Conservation (phyloP, 1,140 invertebrate genomes). For the Drosophila teissieri region DNA sequence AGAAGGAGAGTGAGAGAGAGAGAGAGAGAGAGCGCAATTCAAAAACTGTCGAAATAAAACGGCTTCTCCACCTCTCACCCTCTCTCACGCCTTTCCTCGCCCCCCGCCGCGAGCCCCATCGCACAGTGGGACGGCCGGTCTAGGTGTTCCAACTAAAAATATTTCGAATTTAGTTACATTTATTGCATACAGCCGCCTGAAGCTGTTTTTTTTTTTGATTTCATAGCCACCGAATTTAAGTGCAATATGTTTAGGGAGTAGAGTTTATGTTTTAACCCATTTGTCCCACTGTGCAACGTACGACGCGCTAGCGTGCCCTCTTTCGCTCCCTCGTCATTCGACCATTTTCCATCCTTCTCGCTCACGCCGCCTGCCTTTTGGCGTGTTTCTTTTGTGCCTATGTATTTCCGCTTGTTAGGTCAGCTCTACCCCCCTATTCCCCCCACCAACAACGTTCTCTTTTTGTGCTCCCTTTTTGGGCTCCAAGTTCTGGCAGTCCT, state of each 20-base stretch:
- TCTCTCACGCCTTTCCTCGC: conserved; percentile 8
- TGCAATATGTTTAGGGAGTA: no score
- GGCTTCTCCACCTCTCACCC: conserved; percentile 46
- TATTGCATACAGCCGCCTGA: no score
- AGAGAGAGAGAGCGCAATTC: conserved; percentile 52
- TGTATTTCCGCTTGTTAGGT: conserved; percentile 54
- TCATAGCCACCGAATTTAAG: no score
- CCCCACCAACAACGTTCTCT: conserved; percentile 1
- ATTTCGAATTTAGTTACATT: background rate
- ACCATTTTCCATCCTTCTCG: conserved; percentile 14
- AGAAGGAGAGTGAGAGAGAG: background rate
- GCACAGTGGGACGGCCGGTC: background rate
- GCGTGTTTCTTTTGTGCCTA: conserved; percentile 52
- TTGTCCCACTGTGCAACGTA: conserved; percentile 22
- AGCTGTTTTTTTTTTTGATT: no score
- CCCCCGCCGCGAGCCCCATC: conserved; percentile 12
- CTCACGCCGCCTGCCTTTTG: conserved; percentile 24
- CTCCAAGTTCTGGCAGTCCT: conserved; percentile 52
- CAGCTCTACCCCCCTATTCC: conserved; percentile 26
- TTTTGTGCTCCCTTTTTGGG: conserved; percentile 32
- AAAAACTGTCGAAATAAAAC: conserved; percentile 82
- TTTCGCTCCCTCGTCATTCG: conserved; percentile 9
- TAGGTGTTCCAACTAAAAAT: background rate
- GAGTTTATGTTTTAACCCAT: background rate
- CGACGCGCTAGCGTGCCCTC: conserved; percentile 23